These are phyloP conservation scores for Desmophyllum pertusum DNA, from an alignment of 92 coral and sea anemone species.

Conservation along the genomic window DNA sequence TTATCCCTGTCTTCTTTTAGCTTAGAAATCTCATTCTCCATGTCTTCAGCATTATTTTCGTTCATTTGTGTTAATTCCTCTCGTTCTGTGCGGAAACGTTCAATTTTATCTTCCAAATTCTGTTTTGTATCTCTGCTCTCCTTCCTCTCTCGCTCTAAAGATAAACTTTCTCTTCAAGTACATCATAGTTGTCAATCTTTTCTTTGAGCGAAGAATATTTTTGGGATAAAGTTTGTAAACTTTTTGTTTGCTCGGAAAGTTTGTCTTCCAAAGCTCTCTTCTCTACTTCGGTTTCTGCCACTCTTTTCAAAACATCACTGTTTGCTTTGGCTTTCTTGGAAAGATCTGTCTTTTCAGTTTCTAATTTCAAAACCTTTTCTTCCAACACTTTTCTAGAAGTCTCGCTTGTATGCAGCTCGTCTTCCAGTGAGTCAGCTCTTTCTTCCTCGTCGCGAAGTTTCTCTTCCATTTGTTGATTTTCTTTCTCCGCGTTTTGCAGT, in stretches of 20 bases:
- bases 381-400: constrained; percentile 44
- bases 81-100: constrained; percentile 17
- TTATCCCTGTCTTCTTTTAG: constrained; percentile 56
- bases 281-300: constrained; percentile 71
- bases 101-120: constrained; percentile 58
- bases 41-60: constrained; percentile 11
- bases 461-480: constrained; percentile 77
- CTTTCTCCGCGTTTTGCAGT: constrained; percentile 73
- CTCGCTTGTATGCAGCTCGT: constrained; percentile 50
- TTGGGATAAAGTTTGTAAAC: constrained; percentile 56
- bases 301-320: constrained; percentile 72
- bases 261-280: constrained; percentile 74
- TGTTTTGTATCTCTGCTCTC: constrained; percentile 45
- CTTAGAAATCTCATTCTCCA: constrained; percentile 42
- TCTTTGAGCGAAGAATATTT: constrained; percentile 64
- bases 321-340: constrained; percentile 70
- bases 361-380: constrained; percentile 57
- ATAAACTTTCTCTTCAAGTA: constrained; percentile 85
- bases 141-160: constrained; percentile 84
- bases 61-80: constrained; percentile 27
- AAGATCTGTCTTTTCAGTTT: constrained; percentile 69
- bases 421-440: constrained; percentile 57
- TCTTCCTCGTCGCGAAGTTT: constrained; percentile 77
- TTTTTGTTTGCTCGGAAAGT: constrained; percentile 59
- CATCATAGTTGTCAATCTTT: constrained; percentile 78